These are phyloP conservation scores for Trichonephila clavipes DNA, from an alignment of 1,140 invertebrate genomes.

Conservation along the genomic window DNA sequence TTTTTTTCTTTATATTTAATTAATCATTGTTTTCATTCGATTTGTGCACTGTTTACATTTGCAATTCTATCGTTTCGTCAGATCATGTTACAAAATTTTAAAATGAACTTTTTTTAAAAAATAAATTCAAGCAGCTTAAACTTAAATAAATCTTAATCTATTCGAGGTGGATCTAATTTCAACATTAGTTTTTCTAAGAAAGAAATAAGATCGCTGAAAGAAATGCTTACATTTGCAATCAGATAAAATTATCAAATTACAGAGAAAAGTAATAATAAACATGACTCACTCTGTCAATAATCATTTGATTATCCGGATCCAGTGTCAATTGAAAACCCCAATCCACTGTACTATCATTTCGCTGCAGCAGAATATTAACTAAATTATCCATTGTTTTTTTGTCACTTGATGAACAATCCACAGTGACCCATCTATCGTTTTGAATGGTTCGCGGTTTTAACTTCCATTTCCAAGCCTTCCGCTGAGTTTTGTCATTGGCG, in stretches of 20 bases:
- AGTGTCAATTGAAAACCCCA: constrained; percentile 56
- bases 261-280: background rate
- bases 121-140: too few species aligned
- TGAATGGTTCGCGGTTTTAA: constrained; percentile 58
- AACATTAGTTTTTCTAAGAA: background rate
- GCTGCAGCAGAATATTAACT: constrained; percentile 57
- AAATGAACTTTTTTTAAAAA: too few species aligned
- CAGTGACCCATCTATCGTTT: constrained; percentile 7
- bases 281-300: constrained; percentile 59
- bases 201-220: background rate
- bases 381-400: constrained; percentile 48
- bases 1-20: too few species aligned
- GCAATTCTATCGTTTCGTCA: too few species aligned
- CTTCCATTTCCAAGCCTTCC: background rate
- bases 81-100: too few species aligned
- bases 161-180: background rate
- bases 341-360: constrained; percentile 39
- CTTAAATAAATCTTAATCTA: too few species aligned
- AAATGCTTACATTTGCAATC: background rate
- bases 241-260: constrained; percentile 29
- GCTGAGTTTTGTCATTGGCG: constrained; percentile 40
- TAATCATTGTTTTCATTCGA: too few species aligned
- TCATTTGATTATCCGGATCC: constrained; percentile 43
- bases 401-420: background rate
- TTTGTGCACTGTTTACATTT: too few species aligned